Percentiles rank a stretch among this genome's conserved stretches.
phyloP scores from a whole-genome alignment of 1,140 invertebrate genomes.

The Euschistus heros region DNA sequence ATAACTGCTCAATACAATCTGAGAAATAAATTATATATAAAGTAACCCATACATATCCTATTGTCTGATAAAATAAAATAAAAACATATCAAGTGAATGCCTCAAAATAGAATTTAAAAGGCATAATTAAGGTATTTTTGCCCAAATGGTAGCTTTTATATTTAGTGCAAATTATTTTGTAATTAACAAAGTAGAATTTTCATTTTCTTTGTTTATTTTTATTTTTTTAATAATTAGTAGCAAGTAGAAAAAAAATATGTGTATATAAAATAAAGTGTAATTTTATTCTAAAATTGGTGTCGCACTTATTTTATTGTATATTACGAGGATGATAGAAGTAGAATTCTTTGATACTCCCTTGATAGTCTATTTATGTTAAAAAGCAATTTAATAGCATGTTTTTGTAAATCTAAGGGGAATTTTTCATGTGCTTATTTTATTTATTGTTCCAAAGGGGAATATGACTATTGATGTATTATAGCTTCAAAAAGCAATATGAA shows the following conservation, averaged over 20 bases:
- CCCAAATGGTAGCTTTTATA: constrained; percentile 9
- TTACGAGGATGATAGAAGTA: neutral
- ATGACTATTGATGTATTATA: too few relatives aligned
- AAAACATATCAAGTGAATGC: constrained; percentile 6
- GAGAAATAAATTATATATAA: too few relatives aligned
- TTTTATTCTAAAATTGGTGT: constrained; percentile 15
- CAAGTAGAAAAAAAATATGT: neutral
- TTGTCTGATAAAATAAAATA: too few relatives aligned
- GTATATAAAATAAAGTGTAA: constrained; percentile 9
- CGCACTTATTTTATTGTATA: constrained; percentile 1
- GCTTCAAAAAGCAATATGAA: too few relatives aligned
- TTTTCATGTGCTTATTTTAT: constrained; percentile 3
- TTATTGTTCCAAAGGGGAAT: too few relatives aligned
- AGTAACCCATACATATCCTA: too few relatives aligned
- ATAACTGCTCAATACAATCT: too few relatives aligned
- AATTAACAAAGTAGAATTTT: too few relatives aligned
- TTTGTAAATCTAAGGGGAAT: neutral
- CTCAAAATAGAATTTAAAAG: neutral
- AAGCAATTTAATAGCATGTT: neutral
- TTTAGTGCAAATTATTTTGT: neutral
- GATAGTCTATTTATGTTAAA: constrained; percentile 10
- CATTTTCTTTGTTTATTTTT: neutral
- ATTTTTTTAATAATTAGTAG: neutral
- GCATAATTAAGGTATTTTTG: constrained; percentile 5
- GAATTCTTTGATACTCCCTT: constrained; percentile 1